These are phyloP conservation scores for Caenorhabditis plicata DNA, from an alignment of 2,888 invertebrate species.

Conservation along the genomic window DNA sequence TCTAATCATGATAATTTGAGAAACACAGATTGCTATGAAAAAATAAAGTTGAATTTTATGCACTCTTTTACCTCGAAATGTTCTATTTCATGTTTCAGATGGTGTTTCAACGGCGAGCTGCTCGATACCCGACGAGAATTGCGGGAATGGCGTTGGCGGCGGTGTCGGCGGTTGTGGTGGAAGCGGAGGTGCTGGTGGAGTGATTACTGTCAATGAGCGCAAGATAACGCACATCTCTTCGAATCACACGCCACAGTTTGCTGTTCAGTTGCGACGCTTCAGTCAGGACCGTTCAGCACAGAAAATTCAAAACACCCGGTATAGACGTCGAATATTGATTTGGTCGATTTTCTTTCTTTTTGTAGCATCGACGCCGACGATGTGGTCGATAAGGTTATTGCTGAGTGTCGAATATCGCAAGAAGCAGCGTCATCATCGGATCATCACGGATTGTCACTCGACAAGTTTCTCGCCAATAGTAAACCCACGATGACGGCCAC, in stretches of 20 bases:
- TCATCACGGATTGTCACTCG: conserved; percentile 13
- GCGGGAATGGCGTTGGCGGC: conserved; percentile 8
- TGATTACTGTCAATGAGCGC: no score
- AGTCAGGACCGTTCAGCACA: conserved; percentile 47
- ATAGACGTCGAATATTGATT: no score
- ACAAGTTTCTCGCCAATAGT: conserved; percentile 23
- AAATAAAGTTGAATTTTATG: no score
- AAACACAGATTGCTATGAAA: no score
- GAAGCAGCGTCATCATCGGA: conserved; percentile 5
- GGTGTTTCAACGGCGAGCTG: conserved; percentile 19
- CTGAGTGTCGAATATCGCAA: conserved; percentile 35
- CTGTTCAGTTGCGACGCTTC: conserved; percentile 30
- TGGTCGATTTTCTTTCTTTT: no score
- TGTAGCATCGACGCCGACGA: conserved; percentile 59
- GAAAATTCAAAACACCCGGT: conserved; percentile 46
- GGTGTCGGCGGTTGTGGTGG: conserved; percentile 6
- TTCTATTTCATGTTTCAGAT: conserved; percentile 11
- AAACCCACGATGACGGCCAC: no score
- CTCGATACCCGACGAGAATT: conserved; percentile 18
- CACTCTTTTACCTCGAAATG: neutral
- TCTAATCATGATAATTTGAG: no score
- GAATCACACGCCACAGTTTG: neutral
- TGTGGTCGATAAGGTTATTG: conserved; percentile 54
- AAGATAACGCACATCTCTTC: no score
- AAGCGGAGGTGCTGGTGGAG: no score